These are phyloP conservation scores for Zapornia atra DNA, from an alignment of 2,113 vertebrate species.

Conservation along the genomic window DNA sequence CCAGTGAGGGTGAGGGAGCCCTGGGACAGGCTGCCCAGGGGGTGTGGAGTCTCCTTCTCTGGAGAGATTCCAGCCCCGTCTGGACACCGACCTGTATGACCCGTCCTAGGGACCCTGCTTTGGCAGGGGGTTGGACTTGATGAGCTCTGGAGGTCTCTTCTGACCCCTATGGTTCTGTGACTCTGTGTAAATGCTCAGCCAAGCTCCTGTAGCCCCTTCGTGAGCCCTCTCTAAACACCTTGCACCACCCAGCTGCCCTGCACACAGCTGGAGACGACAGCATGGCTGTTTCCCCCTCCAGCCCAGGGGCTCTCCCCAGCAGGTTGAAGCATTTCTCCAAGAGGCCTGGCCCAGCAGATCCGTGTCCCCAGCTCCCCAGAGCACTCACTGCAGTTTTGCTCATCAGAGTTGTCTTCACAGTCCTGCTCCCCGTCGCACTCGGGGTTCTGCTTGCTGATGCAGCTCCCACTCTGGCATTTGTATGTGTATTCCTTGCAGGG, in stretches of 20 bases:
- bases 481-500: slow-evolving; percentile 80
- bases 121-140: no score
- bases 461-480: slow-evolving; percentile 78
- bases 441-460: slow-evolving; percentile 86
- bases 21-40: no score
- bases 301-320: not conserved
- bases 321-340: fast-evolving
- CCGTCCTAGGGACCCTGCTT: no score
- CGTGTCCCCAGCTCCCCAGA: fast-evolving
- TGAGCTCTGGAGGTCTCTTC: no score
- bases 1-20: no score
- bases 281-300: no score
- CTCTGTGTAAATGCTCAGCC: not conserved
- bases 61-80: no score
- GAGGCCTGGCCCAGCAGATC: not conserved
- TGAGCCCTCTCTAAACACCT: not conserved
- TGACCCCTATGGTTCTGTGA: no score
- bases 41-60: no score
- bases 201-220: fast-evolving
- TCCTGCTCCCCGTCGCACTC: slow-evolving; percentile 84
- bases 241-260: fast-evolving
- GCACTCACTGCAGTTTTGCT: slow-evolving; percentile 84
- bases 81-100: no score
- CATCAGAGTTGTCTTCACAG: slow-evolving; percentile 86
- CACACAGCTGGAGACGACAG: no score